phyloP scores from a whole-genome alignment of 1,140 invertebrate genomes.

The Rhopalosiphum maidis region DNA sequence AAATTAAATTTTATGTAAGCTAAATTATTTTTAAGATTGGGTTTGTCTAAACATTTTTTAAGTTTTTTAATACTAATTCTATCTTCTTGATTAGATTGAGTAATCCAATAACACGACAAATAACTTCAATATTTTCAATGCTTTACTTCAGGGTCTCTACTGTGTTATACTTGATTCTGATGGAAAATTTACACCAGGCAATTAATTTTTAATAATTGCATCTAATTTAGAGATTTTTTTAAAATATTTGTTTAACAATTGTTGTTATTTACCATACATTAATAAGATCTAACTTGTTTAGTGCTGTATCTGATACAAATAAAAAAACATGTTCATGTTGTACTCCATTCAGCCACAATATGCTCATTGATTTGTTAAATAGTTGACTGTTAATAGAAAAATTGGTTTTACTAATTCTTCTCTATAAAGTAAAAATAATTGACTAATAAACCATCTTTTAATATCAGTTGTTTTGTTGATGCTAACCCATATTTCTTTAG shows the following conservation, averaged over 20 bases:
- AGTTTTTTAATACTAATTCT: neutral
- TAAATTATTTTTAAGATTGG: neutral
- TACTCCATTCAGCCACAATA: no score
- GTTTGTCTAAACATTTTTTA: neutral
- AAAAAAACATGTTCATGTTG: no score
- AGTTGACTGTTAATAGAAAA: no score
- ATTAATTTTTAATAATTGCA: neutral
- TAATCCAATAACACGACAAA: neutral
- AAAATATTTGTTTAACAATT: neutral
- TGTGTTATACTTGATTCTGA: neutral
- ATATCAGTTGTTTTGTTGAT: no score
- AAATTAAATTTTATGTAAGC: neutral
- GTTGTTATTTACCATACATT: neutral
- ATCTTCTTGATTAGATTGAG: neutral
- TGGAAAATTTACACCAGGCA: neutral
- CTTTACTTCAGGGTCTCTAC: neutral
- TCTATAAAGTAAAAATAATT: neutral
- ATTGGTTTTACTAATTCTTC: no score
- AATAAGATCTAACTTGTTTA: neutral
- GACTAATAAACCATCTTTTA: no score
- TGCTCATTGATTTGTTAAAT: no score
- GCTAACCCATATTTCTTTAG: no score
- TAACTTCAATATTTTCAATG: neutral
- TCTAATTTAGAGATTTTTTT: neutral
- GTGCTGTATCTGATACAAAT: no score